A percentile compares a stretch with the other conserved stretches of the same genome.
Evolutionary conservation across 2,888 invertebrate genomes (phyloP).

Genomic region (Beris morrisii): DNA sequence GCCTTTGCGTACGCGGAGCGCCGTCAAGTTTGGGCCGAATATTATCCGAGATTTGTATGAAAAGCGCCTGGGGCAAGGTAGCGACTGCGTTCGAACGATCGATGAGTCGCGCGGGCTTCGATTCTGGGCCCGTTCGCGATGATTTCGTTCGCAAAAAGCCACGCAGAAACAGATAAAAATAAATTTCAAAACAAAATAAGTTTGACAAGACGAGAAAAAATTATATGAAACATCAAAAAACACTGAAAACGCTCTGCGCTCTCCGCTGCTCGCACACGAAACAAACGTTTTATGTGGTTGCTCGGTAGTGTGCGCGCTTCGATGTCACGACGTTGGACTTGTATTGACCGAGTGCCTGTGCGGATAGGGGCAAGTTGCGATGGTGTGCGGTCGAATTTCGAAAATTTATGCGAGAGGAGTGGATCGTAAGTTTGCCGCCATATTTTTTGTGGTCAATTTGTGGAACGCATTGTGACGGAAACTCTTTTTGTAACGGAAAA

Average conservation of each 20-base stretch:
- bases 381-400: no score
- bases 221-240: constrained; percentile 26
- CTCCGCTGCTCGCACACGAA: constrained; percentile 4
- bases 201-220: constrained; percentile 33
- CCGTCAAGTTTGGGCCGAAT: neutral
- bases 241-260: constrained; percentile 16
- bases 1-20: neutral
- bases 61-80: neutral
- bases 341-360: no score
- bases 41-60: constrained; percentile 23
- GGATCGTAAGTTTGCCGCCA: no score
- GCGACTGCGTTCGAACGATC: neutral
- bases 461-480: no score
- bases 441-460: no score
- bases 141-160: neutral
- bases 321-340: no score
- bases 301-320: neutral
- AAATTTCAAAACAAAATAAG: constrained; percentile 32
- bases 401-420: no score
- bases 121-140: neutral
- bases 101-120: neutral
- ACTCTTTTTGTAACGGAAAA: no score
- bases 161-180: constrained; percentile 16
- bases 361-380: no score
- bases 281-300: neutral